Percentiles rank a stretch among this genome's conserved stretches.
Conservation (phyloP, 1,140 invertebrate species). For the Brachionus rubens region DNA sequence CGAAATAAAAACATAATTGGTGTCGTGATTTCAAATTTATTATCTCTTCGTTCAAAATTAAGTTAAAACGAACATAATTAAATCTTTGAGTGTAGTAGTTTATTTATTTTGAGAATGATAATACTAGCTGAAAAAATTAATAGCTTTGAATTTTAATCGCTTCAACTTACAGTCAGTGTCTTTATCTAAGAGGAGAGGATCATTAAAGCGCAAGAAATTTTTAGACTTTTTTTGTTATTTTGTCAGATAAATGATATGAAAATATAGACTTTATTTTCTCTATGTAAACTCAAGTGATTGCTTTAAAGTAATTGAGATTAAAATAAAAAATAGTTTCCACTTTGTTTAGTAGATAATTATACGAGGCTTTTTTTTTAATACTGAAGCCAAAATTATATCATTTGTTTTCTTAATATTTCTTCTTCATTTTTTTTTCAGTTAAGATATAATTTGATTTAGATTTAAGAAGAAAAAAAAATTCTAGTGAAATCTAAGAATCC, state of each 20-base stretch:
- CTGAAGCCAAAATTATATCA: not conserved
- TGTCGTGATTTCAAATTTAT: conserved; percentile 45
- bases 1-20: conserved; percentile 1
- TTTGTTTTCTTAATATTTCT: conserved; percentile 8
- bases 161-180: conserved; percentile 22
- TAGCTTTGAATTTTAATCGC: conserved; percentile 5
- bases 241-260: conserved; percentile 29
- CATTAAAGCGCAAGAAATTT: conserved; percentile 11
- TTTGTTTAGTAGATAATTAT: conserved; percentile 3
- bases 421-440: conserved; percentile 3
- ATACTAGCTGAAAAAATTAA: conserved; percentile 18
- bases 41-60: conserved; percentile 19
- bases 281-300: not conserved
- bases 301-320: conserved; percentile 13
- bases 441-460: not conserved
- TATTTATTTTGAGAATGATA: conserved; percentile 6
- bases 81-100: not conserved
- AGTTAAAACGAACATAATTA: conserved; percentile 30
- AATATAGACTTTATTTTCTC: not conserved
- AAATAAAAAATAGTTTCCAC: not conserved
- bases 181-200: conserved; percentile 29
- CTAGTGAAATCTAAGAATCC: conserved; percentile 18
- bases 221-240: no score
- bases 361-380: no score
- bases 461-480: no score